Percentiles rank a stretch among this genome's conserved stretches.
Evolutionary conservation across 2,888 invertebrate genomes (phyloP).

Genomic region (Himalopsyche anomala): DNA sequence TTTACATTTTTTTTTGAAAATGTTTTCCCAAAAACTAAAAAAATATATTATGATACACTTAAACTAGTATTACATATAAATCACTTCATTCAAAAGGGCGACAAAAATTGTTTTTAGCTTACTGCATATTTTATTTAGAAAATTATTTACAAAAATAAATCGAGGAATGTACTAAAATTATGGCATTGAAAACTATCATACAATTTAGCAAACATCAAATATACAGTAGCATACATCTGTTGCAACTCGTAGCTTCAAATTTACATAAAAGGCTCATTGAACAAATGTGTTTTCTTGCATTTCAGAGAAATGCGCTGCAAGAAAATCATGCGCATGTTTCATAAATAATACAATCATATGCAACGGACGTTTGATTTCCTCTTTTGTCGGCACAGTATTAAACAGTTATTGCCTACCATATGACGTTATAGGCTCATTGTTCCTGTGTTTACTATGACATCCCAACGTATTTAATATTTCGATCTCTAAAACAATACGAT

Average conservation of each 20-base stretch:
- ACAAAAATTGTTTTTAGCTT: too few relatives aligned
- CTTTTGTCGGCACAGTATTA: neutral
- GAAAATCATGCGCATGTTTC: neutral
- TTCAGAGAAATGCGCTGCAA: neutral
- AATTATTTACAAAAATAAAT: too few relatives aligned
- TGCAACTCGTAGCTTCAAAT: neutral
- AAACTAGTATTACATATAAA: too few relatives aligned
- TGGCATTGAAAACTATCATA: too few relatives aligned
- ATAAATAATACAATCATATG: conserved; percentile 16
- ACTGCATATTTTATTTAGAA: too few relatives aligned
- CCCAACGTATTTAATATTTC: neutral
- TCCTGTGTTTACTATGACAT: neutral
- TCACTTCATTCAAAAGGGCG: too few relatives aligned
- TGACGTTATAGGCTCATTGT: neutral
- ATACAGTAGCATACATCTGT: too few relatives aligned
- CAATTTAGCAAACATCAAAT: too few relatives aligned
- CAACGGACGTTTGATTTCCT: neutral
- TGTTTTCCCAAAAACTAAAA: too few relatives aligned
- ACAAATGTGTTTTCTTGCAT: conserved; percentile 9
- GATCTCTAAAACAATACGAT: neutral
- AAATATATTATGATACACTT: too few relatives aligned
- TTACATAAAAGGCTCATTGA: neutral
- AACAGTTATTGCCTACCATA: neutral
- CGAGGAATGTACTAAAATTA: too few relatives aligned
- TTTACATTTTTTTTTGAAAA: too few relatives aligned